Evolutionary conservation across 2,797 vertebrate species (phyloP), one percentile per base, ranked within the genome.

Genomic region (Furcifer pardalis): DNA sequence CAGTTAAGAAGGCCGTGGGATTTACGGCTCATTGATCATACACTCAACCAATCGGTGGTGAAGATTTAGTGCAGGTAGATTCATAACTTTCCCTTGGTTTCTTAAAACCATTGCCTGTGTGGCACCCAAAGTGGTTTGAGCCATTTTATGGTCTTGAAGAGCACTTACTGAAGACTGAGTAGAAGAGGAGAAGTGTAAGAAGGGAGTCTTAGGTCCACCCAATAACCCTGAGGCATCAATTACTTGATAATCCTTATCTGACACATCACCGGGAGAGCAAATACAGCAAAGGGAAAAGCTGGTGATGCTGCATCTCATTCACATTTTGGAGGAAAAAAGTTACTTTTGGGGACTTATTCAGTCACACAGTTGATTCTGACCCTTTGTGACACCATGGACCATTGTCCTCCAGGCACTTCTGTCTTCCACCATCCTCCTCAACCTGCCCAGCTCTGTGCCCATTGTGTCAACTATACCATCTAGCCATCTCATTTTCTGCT

Each of bases 11-110:
- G 78, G 27, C 5, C 59, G 32, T 17, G 40, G 59, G 84, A 87
- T 87, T 88, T 87, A 77, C 49, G n/a, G 59, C 62, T 84, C 74
- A 82, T 7, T 82, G 87, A 79, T 86, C 66, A 35, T 2, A 32
- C 27, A 82, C 63, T 82, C 44, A 89, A 77, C 1, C 35, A 73
- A 91, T 49, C 6, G 60, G 72, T 42, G 37, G 75, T 76, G 56
- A 46, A 87, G 80, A 80, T 84, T 86, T 79, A 86, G 27, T 25
- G 68, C n/a, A 73, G 72, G 32, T 6, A 87, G 23, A 76, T 84
- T 42, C 74, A 80, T 42, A 77, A 32, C 27, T 82, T 56, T 68
- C 71, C 77, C 59, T 77, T 83, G 80, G 9, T 65, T 76, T 87
- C 80, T 77, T 87, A 82, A 85, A 59, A 46, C 56, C 89, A 63